Percentiles rank a stretch among this genome's conserved stretches.
These are phyloP conservation scores for Zaprionus camerounensis DNA, from an alignment of 1,140 invertebrate genomes.

Conservation along the genomic window DNA sequence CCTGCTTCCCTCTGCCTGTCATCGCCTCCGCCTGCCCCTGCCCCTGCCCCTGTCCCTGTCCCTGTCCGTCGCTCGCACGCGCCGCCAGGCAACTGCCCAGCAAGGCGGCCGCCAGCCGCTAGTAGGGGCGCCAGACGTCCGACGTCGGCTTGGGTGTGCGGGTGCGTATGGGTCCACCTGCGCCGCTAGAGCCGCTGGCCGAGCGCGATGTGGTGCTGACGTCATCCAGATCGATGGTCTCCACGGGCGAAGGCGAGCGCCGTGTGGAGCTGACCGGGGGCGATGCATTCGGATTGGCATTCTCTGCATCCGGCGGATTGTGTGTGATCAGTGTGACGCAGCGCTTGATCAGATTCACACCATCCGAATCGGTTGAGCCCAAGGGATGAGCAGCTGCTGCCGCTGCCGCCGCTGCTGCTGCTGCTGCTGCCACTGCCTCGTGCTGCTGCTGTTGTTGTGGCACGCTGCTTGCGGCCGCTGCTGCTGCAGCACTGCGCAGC, in stretches of 20 bases:
- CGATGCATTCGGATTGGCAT: conserved; percentile 78
- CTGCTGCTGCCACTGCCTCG: conserved; percentile 35
- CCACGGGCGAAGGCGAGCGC: conserved; percentile 75
- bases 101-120: conserved; percentile 82
- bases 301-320: conserved; percentile 73
- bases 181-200: conserved; percentile 57
- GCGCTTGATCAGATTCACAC: conserved; percentile 77
- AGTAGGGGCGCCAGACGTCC: conserved; percentile 84
- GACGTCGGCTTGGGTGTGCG: conserved; percentile 77
- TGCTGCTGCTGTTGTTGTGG: conserved; percentile 84
- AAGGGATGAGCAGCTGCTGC: conserved; percentile 9
- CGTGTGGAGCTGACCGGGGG: conserved; percentile 81
- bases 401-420: conserved; percentile 24
- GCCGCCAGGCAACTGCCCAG: conserved; percentile 70
- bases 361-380: conserved; percentile 41
- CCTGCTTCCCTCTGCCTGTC: not conserved
- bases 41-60: not conserved
- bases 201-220: conserved; percentile 78
- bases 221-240: conserved; percentile 80
- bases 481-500: conserved; percentile 81
- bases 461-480: conserved; percentile 85
- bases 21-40: not conserved
- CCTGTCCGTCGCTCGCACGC: conserved; percentile 19
- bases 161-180: conserved; percentile 72
- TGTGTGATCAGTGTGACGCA: conserved; percentile 81